phyloP scores from a whole-genome alignment of 2,113 vertebrate species.

The Corvus cornix region DNA sequence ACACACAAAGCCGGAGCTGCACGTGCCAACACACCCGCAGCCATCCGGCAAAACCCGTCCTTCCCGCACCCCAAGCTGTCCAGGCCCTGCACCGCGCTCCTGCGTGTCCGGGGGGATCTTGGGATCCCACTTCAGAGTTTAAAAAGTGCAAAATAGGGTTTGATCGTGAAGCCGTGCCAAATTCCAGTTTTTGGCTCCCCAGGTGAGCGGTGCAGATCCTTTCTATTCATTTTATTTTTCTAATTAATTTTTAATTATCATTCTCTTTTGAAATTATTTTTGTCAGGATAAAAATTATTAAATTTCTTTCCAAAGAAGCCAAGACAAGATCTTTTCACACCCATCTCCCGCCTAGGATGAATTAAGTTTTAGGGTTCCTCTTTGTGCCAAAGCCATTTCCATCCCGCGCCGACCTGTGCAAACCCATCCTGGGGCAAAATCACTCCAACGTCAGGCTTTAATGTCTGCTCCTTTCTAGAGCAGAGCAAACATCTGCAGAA shows the following conservation, averaged over 20 bases:
- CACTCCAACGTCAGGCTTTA: not conserved
- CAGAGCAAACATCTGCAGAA: slow-evolving; percentile 63
- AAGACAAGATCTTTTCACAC: not conserved
- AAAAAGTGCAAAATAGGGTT: not conserved
- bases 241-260: not conserved
- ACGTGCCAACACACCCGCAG: accelerated
- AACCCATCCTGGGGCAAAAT: slow-evolving; percentile 10
- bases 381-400: not conserved
- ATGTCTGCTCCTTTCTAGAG: slow-evolving; percentile 38
- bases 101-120: accelerated
- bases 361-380: not conserved
- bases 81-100: not conserved
- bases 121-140: not conserved
- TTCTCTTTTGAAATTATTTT: not conserved
- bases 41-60: accelerated
- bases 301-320: not conserved
- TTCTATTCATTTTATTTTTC: not conserved
- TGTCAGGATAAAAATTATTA: not conserved
- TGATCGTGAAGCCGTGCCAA: accelerated
- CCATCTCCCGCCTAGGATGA: not conserved
- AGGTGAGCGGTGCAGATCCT: accelerated
- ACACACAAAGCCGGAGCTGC: accelerated
- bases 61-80: not conserved
- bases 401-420: not conserved
- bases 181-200: not conserved